Base-by-base conservation (phyloP, 2,888 invertebrate genomes). In the Dioctria linearis region DNA sequence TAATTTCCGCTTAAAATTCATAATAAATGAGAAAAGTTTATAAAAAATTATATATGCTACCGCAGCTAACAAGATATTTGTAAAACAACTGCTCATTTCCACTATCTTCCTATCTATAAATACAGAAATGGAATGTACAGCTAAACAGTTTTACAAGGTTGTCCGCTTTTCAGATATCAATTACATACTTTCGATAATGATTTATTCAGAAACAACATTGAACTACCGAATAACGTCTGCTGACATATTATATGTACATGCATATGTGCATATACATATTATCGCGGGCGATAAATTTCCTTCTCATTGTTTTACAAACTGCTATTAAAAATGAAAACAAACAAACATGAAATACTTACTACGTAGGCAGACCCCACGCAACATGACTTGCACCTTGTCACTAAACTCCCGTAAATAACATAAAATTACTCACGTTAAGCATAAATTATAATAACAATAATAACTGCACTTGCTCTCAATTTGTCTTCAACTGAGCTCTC, bases 311-410 rank as follows among this genome's bases (percentile, higher is more conserved):
- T 63, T 42, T 42, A 42, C 40, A 65, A 65, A n/a, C 25, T 25
- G 25, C 25, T 25, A 25, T 39, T 13, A 46, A 46, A 67, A 40
- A n/a, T 13, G 37, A 61, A 37, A 25, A 25, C 61, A 25, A 61
- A 61, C 61, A 61, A 61, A 61, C 46, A 5, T 4, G 13, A 25
- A 8, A n/a, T 4, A 25, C 39, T 39, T 4, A 25, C 39, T 39
- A 46, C 25, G 67, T 67, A 37, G 25, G 67, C 67, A 42, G 49
- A 6, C 25, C 5, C 71, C 71, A 71, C 71, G 71, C 71, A 51
- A 54, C 8, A 25, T 67, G 67, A 25, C 71, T 37, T 37, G 37
- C 46, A 67, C 43, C 46, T 13, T 25, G 43, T 71, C 25, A 71
- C 51, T 71, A 54, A 71, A 71, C 51, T 51, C 37, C 8, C 49